Evolutionary conservation across 1,140 invertebrate species (phyloP).

Genomic region (Pomacea maculata): DNA sequence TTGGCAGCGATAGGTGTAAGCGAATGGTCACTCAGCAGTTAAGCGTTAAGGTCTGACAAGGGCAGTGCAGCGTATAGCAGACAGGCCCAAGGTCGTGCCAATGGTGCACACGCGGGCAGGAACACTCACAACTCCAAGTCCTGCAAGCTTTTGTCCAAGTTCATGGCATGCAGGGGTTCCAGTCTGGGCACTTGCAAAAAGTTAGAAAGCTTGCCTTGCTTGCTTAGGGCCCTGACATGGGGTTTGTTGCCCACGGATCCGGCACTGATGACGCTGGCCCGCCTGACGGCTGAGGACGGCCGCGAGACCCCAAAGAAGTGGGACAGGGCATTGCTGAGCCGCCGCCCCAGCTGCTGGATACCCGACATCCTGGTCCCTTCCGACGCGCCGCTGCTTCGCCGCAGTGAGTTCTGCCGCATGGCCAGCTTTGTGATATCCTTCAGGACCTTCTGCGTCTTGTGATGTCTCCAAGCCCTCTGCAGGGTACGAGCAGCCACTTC

Average conservation of each 20-base stretch:
- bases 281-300: conserved; percentile 31
- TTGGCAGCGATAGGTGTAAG: too few species aligned
- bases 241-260: background rate
- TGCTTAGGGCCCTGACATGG: conserved; percentile 11
- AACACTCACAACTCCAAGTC: conserved; percentile 17
- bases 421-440: conserved; percentile 56
- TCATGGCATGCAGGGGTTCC: background rate
- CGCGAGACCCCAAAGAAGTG: conserved; percentile 50
- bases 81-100: too few species aligned
- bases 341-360: conserved; percentile 36
- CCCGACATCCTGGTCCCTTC: conserved; percentile 29
- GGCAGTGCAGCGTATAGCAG: too few species aligned
- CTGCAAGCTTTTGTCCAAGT: background rate
- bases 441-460: conserved; percentile 55
- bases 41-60: too few species aligned
- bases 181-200: conserved; percentile 18
- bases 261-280: conserved; percentile 33
- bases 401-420: conserved; percentile 43
- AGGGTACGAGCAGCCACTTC: conserved; percentile 91
- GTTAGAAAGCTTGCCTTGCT: conserved; percentile 21
- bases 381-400: conserved; percentile 19
- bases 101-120: too few species aligned
- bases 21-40: too few species aligned
- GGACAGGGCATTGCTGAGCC: conserved; percentile 47
- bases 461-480: conserved; percentile 75